A percentile compares a stretch with the other conserved stretches of the same genome.
phyloP scores from a whole-genome alignment of 2,113 vertebrate genomes.

The Oryzias woworae region DNA sequence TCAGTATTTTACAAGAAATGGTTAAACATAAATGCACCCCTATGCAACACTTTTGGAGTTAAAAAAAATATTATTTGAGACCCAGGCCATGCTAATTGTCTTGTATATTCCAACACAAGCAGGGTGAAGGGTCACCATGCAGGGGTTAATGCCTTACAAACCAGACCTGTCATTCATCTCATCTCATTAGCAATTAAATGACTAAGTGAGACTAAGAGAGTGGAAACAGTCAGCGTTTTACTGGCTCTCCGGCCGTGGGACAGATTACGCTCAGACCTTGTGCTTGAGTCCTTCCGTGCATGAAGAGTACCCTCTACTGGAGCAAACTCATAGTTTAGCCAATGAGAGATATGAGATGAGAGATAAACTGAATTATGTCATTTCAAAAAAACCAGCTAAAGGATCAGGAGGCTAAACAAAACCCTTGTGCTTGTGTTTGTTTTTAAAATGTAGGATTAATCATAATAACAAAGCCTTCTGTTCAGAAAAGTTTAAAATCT shows the following conservation, averaged over 20 bases:
- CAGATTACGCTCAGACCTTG: conserved; percentile 24
- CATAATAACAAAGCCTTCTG: too few relatives aligned
- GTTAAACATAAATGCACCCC: background rate
- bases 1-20: background rate
- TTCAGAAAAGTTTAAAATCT: too few relatives aligned
- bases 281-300: background rate
- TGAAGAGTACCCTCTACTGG: conserved; percentile 48
- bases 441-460: too few relatives aligned
- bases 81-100: background rate
- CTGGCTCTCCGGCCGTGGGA: conserved; percentile 27
- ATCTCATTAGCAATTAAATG: conserved; percentile 75
- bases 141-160: conserved; percentile 50
- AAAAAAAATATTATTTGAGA: background rate
- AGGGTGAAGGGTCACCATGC: conserved; percentile 43
- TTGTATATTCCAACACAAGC: conserved; percentile 8
- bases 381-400: background rate
- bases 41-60: background rate
- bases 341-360: too few relatives aligned
- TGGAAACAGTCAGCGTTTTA: conserved; percentile 69
- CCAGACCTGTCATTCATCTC: conserved; percentile 51
- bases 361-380: background rate
- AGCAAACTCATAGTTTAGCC: background rate
- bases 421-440: too few relatives aligned
- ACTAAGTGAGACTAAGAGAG: conserved; percentile 56
- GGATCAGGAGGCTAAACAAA: too few relatives aligned